Percentiles rank a stretch among this genome's conserved stretches.
phyloP scores from a whole-genome alignment of 1,140 invertebrate genomes.

The Lepidurus couesii region DNA sequence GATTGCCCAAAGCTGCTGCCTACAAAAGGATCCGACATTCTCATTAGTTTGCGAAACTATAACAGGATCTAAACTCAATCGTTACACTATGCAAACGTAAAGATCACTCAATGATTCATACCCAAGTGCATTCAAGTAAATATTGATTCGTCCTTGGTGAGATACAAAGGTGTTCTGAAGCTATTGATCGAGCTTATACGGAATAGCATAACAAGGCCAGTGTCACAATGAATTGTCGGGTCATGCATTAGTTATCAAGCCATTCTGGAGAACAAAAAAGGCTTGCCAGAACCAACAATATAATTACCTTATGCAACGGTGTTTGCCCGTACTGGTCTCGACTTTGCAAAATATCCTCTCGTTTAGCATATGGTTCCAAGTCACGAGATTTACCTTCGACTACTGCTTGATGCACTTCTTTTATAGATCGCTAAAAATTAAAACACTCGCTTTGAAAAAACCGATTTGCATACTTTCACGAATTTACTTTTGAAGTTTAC shows the following conservation, averaged over 20 bases:
- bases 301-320: slow-evolving; percentile 68
- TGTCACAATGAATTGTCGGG: background rate
- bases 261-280: background rate
- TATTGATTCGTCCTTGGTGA: background rate
- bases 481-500: background rate
- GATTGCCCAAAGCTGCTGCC: slow-evolving; percentile 71
- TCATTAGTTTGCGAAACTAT: slow-evolving; percentile 15
- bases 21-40: slow-evolving; percentile 44
- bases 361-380: slow-evolving; percentile 31
- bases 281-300: background rate
- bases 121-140: background rate
- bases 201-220: background rate
- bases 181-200: background rate
- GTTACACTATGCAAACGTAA: background rate
- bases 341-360: slow-evolving; percentile 59
- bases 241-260: background rate
- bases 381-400: slow-evolving; percentile 36
- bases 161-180: background rate
- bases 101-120: background rate
- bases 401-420: slow-evolving; percentile 34
- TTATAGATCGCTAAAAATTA: slow-evolving; percentile 26
- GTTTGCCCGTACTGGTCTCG: slow-evolving; percentile 74
- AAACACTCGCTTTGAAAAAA: slow-evolving; percentile 9
- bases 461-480: background rate
- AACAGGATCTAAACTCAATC: background rate